A percentile compares a stretch with the other conserved stretches of the same genome.
Conservation (phyloP, 1,140 invertebrate genomes). For the Dendrolimus punctatus region DNA sequence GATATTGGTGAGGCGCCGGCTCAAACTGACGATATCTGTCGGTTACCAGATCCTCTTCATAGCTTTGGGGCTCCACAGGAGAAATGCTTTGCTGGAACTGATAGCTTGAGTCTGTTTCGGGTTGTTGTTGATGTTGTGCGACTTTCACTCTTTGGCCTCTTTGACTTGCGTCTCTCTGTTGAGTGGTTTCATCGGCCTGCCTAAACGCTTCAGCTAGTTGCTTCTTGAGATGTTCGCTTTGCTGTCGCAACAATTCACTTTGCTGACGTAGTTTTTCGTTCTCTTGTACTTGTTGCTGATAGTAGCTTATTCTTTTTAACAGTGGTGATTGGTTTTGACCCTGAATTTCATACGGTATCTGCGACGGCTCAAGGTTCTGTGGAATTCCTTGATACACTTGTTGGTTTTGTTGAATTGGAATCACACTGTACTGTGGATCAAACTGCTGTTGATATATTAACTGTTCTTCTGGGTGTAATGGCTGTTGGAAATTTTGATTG, state of each 20-base stretch:
- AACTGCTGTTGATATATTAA: slow-evolving; percentile 16
- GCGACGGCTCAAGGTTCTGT: too few relatives aligned
- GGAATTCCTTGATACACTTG: background rate
- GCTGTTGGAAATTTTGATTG: too few relatives aligned
- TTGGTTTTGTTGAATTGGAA: background rate
- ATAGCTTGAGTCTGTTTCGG: background rate
- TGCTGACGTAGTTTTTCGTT: slow-evolving; percentile 7
- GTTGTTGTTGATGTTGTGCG: slow-evolving; percentile 1
- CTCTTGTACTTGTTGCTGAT: background rate
- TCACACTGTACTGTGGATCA: slow-evolving; percentile 11
- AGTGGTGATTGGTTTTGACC: slow-evolving; percentile 18
- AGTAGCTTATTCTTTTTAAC: slow-evolving; percentile 18
- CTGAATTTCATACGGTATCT: too few relatives aligned
- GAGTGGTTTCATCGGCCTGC: background rate
- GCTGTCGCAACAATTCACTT: slow-evolving; percentile 3
- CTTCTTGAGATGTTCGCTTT: slow-evolving; percentile 4
- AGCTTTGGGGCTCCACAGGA: slow-evolving; percentile 1
- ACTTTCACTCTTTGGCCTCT: too few relatives aligned
- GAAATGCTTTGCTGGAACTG: too few relatives aligned
- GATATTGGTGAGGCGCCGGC: slow-evolving; percentile 23
- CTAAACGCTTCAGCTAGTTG: background rate
- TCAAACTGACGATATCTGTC: background rate
- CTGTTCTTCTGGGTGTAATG: slow-evolving; percentile 30
- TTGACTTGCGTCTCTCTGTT: background rate
- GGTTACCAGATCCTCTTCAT: background rate